Evolutionary conservation across 2,113 vertebrate genomes (phyloP).

Genomic region (Physeter macrocephalus): DNA sequence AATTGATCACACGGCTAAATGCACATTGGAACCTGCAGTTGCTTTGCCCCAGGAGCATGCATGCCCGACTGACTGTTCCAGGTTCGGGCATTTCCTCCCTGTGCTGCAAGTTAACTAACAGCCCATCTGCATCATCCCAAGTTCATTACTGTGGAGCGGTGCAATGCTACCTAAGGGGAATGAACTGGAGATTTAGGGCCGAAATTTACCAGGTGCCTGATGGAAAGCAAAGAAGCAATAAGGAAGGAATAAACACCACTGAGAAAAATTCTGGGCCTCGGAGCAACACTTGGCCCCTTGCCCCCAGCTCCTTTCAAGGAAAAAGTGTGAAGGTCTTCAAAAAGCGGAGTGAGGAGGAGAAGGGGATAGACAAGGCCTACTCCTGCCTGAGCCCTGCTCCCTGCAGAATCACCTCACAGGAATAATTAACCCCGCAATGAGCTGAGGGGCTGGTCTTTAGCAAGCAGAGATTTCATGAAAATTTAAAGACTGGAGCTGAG

Average conservation of each 20-base stretch:
- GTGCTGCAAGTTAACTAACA: not conserved
- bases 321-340: not conserved
- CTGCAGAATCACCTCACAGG: not conserved
- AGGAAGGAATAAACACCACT: not conserved
- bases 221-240: not conserved
- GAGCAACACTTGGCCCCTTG: not conserved
- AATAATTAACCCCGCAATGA: not conserved
- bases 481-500: not conserved
- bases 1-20: no score
- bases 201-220: not conserved
- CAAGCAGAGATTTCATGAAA: constrained; percentile 26
- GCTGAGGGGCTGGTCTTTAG: not conserved
- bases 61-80: accelerated
- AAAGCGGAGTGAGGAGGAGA: not conserved
- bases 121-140: not conserved
- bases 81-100: not conserved
- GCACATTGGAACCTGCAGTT: accelerated
- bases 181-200: not conserved
- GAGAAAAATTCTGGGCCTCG: not conserved
- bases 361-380: accelerated
- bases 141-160: not conserved
- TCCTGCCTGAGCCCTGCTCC: not conserved
- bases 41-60: accelerated
- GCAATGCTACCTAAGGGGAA: accelerated
- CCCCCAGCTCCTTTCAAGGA: not conserved